Evolutionary conservation across 1,140 invertebrate genomes (phyloP).

Genomic region (Prorops nasuta): DNA sequence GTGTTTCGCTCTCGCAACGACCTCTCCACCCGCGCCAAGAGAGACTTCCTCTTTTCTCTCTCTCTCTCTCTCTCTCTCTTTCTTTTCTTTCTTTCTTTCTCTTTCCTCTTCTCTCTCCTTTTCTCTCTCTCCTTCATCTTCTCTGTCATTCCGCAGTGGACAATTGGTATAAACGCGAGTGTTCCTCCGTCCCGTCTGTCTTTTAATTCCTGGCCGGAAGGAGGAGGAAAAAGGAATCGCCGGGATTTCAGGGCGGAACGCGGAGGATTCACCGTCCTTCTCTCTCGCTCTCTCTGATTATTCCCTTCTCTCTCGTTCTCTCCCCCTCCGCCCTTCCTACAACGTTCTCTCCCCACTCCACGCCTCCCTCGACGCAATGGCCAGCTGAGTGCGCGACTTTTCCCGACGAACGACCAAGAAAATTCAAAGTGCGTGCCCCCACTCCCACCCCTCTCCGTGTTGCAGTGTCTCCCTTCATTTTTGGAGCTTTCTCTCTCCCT

Average conservation of each 20-base stretch:
- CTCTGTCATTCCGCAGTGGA: conserved; percentile 8
- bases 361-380: not conserved
- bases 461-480: conserved; percentile 9
- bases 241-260: too few relatives aligned
- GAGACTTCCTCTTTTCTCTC: conserved; percentile 29
- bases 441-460: conserved; percentile 14
- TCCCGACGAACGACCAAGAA: too few relatives aligned
- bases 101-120: not conserved
- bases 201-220: too few relatives aligned
- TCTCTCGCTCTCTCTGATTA: too few relatives aligned
- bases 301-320: too few relatives aligned
- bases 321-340: conserved; percentile 9
- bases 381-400: too few relatives aligned
- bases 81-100: not conserved
- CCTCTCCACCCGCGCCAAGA: conserved; percentile 31
- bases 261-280: too few relatives aligned
- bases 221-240: too few relatives aligned
- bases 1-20: conserved; percentile 25
- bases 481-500: too few relatives aligned
- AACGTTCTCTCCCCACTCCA: not conserved
- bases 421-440: conserved; percentile 14
- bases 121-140: conserved; percentile 3
- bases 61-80: conserved; percentile 8
- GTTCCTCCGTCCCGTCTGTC: too few relatives aligned
- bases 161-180: too few relatives aligned